Evolutionary conservation across 2,797 vertebrate species (phyloP).

Genomic region (Sebastes nivosus): DNA sequence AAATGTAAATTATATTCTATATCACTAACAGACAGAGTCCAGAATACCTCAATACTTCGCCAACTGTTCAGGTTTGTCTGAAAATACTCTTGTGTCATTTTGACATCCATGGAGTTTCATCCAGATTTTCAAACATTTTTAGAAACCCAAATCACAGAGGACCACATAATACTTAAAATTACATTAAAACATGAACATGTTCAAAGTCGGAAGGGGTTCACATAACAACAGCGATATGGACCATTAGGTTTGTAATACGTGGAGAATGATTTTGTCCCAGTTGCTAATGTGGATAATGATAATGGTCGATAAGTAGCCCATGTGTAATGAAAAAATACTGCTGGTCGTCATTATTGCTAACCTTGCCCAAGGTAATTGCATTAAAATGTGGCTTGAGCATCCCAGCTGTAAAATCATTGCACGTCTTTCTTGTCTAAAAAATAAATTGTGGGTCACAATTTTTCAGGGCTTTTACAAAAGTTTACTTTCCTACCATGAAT

Average conservation of each 20-base stretch:
- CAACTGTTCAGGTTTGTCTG: background rate
- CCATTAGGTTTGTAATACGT: conserved; percentile 22
- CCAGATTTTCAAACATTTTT: conserved; percentile 1
- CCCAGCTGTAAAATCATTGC: conserved; percentile 22
- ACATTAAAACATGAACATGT: conserved; percentile 3
- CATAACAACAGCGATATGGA: conserved; percentile 7
- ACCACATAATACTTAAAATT: background rate
- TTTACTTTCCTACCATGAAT: background rate
- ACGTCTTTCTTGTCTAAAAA: conserved; percentile 3
- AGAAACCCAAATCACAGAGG: background rate
- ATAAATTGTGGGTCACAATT: background rate
- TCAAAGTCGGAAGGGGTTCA: conserved; percentile 28
- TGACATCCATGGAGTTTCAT: background rate
- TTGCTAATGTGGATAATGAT: conserved; percentile 48
- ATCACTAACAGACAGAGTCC: background rate
- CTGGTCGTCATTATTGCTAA: conserved; percentile 44
- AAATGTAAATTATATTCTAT: conserved; percentile 42
- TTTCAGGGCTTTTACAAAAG: background rate
- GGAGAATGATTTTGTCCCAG: conserved; percentile 22
- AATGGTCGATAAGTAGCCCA: conserved; percentile 38
- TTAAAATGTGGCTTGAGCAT: conserved; percentile 36
- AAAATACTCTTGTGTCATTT: background rate
- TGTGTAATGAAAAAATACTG: conserved; percentile 38
- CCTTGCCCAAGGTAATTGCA: conserved; percentile 50
- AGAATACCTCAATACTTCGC: background rate